phyloP scores from a whole-genome alignment of 2,888 invertebrate species.

The Thymelicus lineola region DNA sequence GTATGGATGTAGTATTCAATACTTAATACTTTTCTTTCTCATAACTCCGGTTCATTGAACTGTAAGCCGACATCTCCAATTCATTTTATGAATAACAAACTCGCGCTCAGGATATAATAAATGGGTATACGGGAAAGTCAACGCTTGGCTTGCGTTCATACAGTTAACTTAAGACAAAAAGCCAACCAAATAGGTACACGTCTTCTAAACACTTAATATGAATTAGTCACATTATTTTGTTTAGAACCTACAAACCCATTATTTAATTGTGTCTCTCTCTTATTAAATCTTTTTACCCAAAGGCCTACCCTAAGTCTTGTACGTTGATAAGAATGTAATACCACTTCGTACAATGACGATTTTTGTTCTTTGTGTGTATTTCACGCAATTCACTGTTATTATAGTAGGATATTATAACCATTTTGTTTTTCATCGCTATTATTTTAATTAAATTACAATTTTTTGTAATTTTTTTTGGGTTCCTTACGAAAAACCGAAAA shows the following conservation, averaged over 20 bases:
- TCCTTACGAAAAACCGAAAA: too few species aligned
- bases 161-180: conserved; percentile 11
- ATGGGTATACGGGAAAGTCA: conserved; percentile 23
- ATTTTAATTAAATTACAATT: too few species aligned
- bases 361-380: too few species aligned
- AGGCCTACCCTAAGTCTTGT: too few species aligned
- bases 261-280: background rate
- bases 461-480: too few species aligned
- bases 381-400: too few species aligned
- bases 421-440: too few species aligned
- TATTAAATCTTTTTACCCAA: background rate
- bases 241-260: background rate
- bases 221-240: background rate
- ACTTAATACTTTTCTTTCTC: background rate
- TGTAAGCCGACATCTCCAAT: conserved; percentile 26
- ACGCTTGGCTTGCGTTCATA: conserved; percentile 11
- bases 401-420: too few species aligned
- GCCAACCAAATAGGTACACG: background rate
- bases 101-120: conserved; percentile 13
- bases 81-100: conserved; percentile 24
- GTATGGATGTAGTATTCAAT: too few species aligned
- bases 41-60: conserved; percentile 17
- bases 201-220: too few species aligned
- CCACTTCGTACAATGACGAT: too few species aligned
- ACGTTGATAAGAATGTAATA: too few species aligned